A percentile compares a stretch with the other conserved stretches of the same genome.
Conservation (phyloP, 2,113 vertebrate species). For the Hippopotamus amphibius region DNA sequence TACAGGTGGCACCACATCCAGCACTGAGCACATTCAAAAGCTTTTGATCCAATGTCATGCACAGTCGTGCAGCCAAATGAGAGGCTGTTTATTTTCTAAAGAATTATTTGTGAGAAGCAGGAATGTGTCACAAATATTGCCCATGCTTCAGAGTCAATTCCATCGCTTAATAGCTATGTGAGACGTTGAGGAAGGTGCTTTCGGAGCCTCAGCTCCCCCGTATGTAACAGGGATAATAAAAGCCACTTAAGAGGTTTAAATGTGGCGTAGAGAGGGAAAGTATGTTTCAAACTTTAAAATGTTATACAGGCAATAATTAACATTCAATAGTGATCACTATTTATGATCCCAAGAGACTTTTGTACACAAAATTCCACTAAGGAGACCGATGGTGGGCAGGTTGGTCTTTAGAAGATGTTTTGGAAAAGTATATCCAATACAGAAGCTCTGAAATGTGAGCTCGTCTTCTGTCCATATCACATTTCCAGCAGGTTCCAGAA, state of each 20-base stretch:
- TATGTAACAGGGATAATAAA: neutral
- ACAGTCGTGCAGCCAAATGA: neutral
- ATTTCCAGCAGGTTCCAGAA: neutral
- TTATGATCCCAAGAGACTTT: neutral
- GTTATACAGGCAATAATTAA: neutral
- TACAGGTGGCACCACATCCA: neutral
- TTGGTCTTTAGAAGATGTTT: neutral
- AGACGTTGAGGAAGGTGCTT: neutral
- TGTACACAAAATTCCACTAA: neutral
- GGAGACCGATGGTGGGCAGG: neutral
- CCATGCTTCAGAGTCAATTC: neutral
- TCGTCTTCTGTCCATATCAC: neutral
- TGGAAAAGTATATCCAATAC: neutral
- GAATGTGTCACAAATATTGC: neutral
- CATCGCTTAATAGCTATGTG: too few relatives aligned
- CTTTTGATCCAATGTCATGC: neutral
- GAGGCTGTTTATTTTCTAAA: neutral
- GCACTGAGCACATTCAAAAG: neutral
- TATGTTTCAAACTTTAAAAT: slow-evolving; percentile 9
- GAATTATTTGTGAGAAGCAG: neutral
- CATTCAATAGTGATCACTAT: slow-evolving; percentile 14
- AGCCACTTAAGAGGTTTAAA: neutral
- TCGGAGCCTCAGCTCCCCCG: neutral
- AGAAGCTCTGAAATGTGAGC: slow-evolving; percentile 7
- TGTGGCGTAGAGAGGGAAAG: neutral